Percentiles rank a stretch among this genome's conserved stretches.
phyloP scores from a whole-genome alignment of 35 echinoderm and acorn worm species.

The Ophioderma brevispina region DNA sequence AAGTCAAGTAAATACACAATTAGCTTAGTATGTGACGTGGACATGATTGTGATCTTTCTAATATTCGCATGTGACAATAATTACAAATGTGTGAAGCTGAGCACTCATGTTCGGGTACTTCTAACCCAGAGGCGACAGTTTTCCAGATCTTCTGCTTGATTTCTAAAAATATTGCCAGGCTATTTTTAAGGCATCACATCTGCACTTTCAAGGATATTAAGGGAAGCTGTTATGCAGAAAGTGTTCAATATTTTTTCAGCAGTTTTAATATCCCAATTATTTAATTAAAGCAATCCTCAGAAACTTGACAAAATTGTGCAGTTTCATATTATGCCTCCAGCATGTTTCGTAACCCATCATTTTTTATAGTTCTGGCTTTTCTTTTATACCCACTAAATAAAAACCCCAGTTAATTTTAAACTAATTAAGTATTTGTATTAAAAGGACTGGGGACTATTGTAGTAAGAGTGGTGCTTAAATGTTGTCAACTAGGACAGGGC shows the following conservation, averaged over 20 bases:
- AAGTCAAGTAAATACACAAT: background rate
- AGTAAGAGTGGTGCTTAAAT: too few relatives aligned
- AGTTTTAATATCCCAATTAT: too few relatives aligned
- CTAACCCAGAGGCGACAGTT: background rate
- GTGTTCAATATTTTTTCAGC: background rate
- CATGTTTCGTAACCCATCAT: too few relatives aligned
- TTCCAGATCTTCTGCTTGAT: background rate
- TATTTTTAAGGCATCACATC: background rate
- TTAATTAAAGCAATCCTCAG: too few relatives aligned
- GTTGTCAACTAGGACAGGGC: too few relatives aligned
- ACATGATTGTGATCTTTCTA: background rate
- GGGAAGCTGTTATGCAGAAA: background rate
- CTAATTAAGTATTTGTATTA: too few relatives aligned
- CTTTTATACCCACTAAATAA: too few relatives aligned
- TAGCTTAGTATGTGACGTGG: background rate
- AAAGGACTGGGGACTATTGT: too few relatives aligned
- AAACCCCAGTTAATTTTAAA: too few relatives aligned
- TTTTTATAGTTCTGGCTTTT: too few relatives aligned
- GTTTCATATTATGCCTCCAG: too few relatives aligned
- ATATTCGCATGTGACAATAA: background rate
- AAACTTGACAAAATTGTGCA: too few relatives aligned
- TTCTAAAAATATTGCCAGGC: slow-evolving; percentile 4
- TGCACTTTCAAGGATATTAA: background rate
- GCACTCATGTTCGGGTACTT: background rate
- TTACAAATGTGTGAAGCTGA: background rate